Base-by-base conservation (phyloP, 2,888 invertebrate species). In the Stenichneumon culpator region DNA sequence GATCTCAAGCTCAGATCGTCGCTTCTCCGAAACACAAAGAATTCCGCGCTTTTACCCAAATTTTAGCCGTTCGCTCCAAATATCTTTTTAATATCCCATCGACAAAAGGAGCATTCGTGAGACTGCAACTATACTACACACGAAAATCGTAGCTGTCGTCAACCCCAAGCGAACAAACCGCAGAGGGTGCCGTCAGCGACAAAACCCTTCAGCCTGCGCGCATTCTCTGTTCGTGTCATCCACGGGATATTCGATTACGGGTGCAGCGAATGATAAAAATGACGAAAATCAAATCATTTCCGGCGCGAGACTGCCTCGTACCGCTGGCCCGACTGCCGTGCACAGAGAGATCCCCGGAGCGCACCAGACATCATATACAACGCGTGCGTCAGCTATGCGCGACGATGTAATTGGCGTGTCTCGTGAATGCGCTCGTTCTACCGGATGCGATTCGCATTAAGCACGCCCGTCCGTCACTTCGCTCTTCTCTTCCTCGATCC, bases 361-460 rank as follows among this genome's bases (percentile, higher is more conserved):
- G 82, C 70, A 74, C 68, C 78, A 84, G 86, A 86, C 87, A 80
- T 83, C 86, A 77, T 84, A 74, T 69, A 69, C 52, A 85, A 85
- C 87, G 87, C 87, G 89, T 88, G 89, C 90, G 89, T 90, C 89
- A 89, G 88, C 88, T 89, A 89, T 83, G 87, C 88, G 88, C 88
- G 82, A 86, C 87, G 86, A 86, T 90, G 90, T 92, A 92, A 91
- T 92, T 91, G 92, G 90, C 91, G 90, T 90, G 91, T 90, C 89
- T 89, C 90, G 88, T 91, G 91, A 91, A 92, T 90, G 90, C 89
- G 89, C 87, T 87, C 91, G 89, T 86, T 91, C 91, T 90, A 89
- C 90, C 91, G 92, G 91, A 91, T 89, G 88, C 89, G 90, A 91
- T 89, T 90, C 92, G 90, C 89, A 91, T 92, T 92, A 91, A 90